A percentile compares a stretch with the other conserved stretches of the same genome.
Conservation (phyloP, 1,140 invertebrate species). For the Pachyrhynchus sulphureomaculatus region DNA sequence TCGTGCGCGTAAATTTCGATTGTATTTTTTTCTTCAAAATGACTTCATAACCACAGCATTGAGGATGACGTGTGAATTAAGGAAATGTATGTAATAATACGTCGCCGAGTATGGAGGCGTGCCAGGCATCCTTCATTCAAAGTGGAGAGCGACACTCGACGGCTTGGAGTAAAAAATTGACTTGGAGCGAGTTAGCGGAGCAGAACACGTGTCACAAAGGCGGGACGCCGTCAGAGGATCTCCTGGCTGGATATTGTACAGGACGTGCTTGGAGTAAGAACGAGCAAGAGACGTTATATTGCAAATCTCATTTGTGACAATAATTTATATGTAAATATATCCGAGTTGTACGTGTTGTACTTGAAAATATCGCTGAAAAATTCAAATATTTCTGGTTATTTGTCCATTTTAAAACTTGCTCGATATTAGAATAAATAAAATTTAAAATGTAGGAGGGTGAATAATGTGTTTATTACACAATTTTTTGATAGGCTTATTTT, state of each 20-base stretch:
- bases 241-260: constrained; percentile 42
- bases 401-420: too few species aligned
- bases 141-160: neutral
- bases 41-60: too few species aligned
- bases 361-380: constrained; percentile 38
- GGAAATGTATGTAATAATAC: constrained; percentile 6
- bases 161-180: constrained; percentile 28
- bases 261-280: constrained; percentile 42
- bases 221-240: constrained; percentile 32
- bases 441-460: too few species aligned
- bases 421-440: too few species aligned
- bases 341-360: constrained; percentile 44
- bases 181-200: constrained; percentile 29
- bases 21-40: too few species aligned
- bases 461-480: too few species aligned
- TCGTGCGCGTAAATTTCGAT: too few species aligned
- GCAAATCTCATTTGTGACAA: constrained; percentile 51
- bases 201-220: constrained; percentile 39
- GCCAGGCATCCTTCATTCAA: constrained; percentile 4
- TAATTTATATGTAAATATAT: constrained; percentile 52
- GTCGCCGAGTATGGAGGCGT: constrained; percentile 7
- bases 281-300: constrained; percentile 45
- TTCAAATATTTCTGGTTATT: constrained; percentile 36
- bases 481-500: too few species aligned
- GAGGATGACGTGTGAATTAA: constrained; percentile 18